These are phyloP conservation scores for Ariolimax columbianus DNA, from an alignment of 2,888 invertebrate species.

Conservation along the genomic window DNA sequence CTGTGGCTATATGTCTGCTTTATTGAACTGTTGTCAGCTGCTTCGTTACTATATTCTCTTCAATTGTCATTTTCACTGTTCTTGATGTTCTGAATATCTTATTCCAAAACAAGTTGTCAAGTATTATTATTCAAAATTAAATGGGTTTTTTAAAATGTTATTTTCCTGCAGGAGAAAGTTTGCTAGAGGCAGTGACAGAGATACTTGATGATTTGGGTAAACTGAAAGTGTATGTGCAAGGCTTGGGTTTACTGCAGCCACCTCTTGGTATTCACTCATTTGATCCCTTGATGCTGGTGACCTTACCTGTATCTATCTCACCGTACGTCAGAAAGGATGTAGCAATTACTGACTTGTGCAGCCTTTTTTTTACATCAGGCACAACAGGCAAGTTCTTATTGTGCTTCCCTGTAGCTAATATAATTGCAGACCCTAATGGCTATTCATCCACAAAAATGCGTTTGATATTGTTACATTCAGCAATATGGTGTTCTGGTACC, in stretches of 20 bases:
- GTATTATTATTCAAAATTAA: too few species aligned
- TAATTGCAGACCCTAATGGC: background rate
- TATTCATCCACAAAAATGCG: background rate
- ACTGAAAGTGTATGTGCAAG: constrained; percentile 62
- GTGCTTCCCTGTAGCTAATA: background rate
- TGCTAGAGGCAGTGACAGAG: constrained; percentile 64
- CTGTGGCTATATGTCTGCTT: too few species aligned
- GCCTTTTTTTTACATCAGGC: constrained; percentile 95
- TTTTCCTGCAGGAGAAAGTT: constrained; percentile 59
- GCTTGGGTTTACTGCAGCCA: constrained; percentile 45
- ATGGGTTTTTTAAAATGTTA: too few species aligned
- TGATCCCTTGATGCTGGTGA: constrained; percentile 56
- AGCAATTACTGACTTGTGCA: constrained; percentile 79
- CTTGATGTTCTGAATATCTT: too few species aligned
- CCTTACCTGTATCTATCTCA: constrained; percentile 57
- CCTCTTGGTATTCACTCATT: constrained; percentile 61
- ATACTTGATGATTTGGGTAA: constrained; percentile 59
- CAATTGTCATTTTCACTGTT: too few species aligned
- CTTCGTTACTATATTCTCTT: too few species aligned
- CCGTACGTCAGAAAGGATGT: constrained; percentile 55
- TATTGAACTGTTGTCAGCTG: too few species aligned
- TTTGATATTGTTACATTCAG: too few species aligned
- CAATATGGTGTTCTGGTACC: too few species aligned
- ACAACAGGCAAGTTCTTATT: constrained; percentile 67
- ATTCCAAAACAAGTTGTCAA: too few species aligned